These are phyloP conservation scores for Misgurnus anguillicaudatus DNA, from an alignment of 2,113 vertebrate species.

Conservation along the genomic window DNA sequence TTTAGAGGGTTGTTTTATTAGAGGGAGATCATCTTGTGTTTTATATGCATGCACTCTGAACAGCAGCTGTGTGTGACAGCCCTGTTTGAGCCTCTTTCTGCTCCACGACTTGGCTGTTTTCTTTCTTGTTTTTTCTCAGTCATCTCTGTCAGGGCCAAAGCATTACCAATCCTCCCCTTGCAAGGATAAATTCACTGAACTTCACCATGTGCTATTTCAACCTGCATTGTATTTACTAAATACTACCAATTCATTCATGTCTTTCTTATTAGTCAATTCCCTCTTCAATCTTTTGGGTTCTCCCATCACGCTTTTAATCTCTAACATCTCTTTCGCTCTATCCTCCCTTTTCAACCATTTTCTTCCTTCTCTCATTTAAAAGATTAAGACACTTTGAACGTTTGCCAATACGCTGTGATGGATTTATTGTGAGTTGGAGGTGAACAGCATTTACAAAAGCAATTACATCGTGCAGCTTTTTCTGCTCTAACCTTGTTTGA, in stretches of 20 bases:
- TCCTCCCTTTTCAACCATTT: not conserved
- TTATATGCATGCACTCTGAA: not conserved
- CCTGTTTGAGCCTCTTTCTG: not conserved
- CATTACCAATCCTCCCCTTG: not conserved
- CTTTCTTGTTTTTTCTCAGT: slow-evolving; percentile 11
- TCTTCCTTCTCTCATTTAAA: slow-evolving; percentile 7
- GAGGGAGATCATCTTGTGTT: not conserved
- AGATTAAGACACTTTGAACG: not conserved
- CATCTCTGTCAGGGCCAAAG: not conserved
- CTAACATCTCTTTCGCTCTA: not conserved
- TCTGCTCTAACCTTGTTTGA: slow-evolving; percentile 34
- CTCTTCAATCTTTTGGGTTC: not conserved
- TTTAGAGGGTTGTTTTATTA: slow-evolving; percentile 35
- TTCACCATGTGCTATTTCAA: not conserved
- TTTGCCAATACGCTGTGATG: slow-evolving; percentile 19
- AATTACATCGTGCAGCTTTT: slow-evolving; percentile 36
- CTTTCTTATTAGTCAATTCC: not conserved
- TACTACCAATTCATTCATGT: no score
- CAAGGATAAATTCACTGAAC: not conserved
- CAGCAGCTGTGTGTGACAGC: slow-evolving; percentile 30
- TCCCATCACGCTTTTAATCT: not conserved
- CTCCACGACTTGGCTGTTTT: slow-evolving; percentile 25
- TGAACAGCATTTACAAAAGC: slow-evolving; percentile 38
- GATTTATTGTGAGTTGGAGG: slow-evolving; percentile 35
- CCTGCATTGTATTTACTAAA: no score